phyloP scores from a whole-genome alignment of 2,113 vertebrate genomes.

The pig (Sus scrofa) region DNA sequence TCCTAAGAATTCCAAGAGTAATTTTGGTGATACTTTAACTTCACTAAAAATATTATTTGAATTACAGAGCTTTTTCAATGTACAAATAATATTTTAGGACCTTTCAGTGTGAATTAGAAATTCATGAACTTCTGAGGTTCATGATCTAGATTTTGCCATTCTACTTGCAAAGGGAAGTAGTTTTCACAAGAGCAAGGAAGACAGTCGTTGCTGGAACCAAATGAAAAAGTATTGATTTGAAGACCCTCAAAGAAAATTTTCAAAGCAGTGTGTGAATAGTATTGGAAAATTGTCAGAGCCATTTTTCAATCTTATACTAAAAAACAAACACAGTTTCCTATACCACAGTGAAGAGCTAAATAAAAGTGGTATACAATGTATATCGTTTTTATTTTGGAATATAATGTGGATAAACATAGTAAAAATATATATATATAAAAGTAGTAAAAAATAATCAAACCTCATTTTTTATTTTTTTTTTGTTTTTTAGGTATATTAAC shows the following conservation, averaged over 20 bases:
- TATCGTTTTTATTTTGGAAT: slow-evolving; percentile 51
- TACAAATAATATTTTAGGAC: slow-evolving; percentile 7
- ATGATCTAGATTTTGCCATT: slow-evolving; percentile 45
- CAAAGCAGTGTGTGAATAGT: slow-evolving; percentile 38
- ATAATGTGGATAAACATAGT: no score
- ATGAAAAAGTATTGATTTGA: slow-evolving; percentile 70
- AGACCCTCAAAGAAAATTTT: slow-evolving; percentile 58
- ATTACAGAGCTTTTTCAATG: background rate
- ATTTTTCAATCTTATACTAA: slow-evolving; percentile 57
- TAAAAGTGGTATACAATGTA: background rate
- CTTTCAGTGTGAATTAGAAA: slow-evolving; percentile 54
- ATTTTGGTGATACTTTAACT: slow-evolving; percentile 64
- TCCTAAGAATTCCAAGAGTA: background rate
- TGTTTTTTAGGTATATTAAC: background rate
- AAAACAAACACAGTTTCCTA: slow-evolving; percentile 32
- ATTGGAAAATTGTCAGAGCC: slow-evolving; percentile 47
- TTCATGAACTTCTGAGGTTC: slow-evolving; percentile 49
- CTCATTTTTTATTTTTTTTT: no score
- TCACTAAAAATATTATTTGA: slow-evolving; percentile 44
- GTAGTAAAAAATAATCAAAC: background rate
- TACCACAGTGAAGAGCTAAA: slow-evolving; percentile 18
- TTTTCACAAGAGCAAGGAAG: slow-evolving; percentile 55
- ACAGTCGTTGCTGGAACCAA: slow-evolving; percentile 40
- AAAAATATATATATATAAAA: slow-evolving; percentile 9
- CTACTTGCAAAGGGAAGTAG: slow-evolving; percentile 46